phyloP scores from a whole-genome alignment of 2,888 invertebrate species.

The Trilocha varians region DNA sequence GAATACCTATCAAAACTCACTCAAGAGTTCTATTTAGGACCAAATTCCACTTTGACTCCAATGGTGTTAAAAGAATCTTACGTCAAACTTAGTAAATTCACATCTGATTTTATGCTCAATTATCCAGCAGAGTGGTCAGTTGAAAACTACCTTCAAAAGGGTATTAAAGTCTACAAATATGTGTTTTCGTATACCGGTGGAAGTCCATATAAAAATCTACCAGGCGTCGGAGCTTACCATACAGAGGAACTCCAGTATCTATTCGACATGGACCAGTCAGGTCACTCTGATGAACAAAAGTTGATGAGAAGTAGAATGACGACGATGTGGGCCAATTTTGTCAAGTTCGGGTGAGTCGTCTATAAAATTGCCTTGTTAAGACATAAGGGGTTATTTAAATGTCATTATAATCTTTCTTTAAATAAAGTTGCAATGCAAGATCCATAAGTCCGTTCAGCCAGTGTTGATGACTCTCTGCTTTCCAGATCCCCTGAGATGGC shows the following conservation, averaged over 20 bases:
- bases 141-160: conserved; percentile 23
- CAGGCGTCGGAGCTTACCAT: conserved; percentile 29
- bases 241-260: conserved; percentile 31
- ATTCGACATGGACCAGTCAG: conserved; percentile 14
- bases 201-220: conserved; percentile 20
- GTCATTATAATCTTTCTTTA: too few relatives aligned
- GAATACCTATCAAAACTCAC: conserved; percentile 16
- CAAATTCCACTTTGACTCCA: conserved; percentile 10
- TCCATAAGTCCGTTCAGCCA: too few relatives aligned
- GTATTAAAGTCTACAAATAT: conserved; percentile 26
- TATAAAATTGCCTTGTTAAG: not conserved
- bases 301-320: conserved; percentile 31
- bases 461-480: too few relatives aligned
- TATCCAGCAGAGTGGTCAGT: conserved; percentile 31
- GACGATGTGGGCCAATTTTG: conserved; percentile 38
- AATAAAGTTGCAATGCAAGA: too few relatives aligned
- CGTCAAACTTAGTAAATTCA: conserved; percentile 26
- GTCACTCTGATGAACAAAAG: conserved; percentile 22
- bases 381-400: too few relatives aligned
- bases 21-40: conserved; percentile 24
- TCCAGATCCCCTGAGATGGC: too few relatives aligned
- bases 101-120: conserved; percentile 25
- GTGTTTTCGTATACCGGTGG: conserved; percentile 31
- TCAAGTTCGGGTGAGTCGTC: conserved; percentile 33
- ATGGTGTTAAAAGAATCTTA: conserved; percentile 19